phyloP scores from a whole-genome alignment of 2,888 invertebrate genomes.

The Notodromas monacha region DNA sequence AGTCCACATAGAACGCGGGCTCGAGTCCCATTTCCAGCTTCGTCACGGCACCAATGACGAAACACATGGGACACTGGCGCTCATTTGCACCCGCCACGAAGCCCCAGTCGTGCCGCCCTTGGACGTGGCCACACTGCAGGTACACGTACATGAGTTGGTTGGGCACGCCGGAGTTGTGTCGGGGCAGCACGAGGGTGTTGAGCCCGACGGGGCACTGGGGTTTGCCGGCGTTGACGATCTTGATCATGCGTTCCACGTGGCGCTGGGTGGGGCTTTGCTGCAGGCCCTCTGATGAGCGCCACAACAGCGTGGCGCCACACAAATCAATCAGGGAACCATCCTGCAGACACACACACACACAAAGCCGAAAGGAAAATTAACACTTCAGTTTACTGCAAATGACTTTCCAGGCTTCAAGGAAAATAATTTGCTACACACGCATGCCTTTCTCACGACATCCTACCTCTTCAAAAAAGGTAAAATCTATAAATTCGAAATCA shows the following conservation, averaged over 20 bases:
- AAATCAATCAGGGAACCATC: constrained; percentile 95
- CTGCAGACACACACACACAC: no score
- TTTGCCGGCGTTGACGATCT: constrained; percentile 79
- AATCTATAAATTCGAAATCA: no score
- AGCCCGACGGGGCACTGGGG: constrained; percentile 93
- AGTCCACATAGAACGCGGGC: constrained; percentile 83
- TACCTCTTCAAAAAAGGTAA: no score
- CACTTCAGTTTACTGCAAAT: no score
- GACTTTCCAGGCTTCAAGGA: no score
- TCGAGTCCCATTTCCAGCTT: constrained; percentile 91
- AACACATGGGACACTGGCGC: constrained; percentile 75
- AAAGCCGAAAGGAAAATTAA: no score
- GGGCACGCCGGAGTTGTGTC: constrained; percentile 17
- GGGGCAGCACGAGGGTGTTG: constrained; percentile 87
- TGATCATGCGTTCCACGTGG: constrained; percentile 56
- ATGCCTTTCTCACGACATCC: no score
- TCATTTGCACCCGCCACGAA: constrained; percentile 56
- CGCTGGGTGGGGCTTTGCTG: constrained; percentile 75
- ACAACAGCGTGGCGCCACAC: constrained; percentile 87
- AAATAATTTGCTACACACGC: no score
- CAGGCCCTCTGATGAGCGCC: constrained; percentile 85
- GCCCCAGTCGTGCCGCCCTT: constrained; percentile 73
- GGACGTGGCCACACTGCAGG: constrained; percentile 89
- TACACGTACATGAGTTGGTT: constrained; percentile 75
- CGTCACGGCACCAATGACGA: constrained; percentile 62